Conservation (phyloP, 1,140 invertebrate genomes). For the Pseudomyrmex pallidus region DNA sequence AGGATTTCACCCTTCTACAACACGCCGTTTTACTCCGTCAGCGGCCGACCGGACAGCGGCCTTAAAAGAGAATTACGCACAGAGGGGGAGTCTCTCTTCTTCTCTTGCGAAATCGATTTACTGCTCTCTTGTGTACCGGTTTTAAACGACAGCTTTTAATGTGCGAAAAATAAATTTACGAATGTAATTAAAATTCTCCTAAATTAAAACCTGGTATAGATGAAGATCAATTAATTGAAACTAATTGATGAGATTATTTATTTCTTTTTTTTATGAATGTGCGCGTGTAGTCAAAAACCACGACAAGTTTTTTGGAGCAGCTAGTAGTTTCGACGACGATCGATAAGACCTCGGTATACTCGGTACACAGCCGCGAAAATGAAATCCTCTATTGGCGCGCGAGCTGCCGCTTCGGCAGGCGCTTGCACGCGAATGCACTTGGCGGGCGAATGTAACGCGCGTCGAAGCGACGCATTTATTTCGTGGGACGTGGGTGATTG, state of each 20-base stretch:
- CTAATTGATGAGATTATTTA: background rate
- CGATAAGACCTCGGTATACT: constrained; percentile 44
- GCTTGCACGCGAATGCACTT: constrained; percentile 61
- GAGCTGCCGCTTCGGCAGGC: background rate
- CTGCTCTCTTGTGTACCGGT: background rate
- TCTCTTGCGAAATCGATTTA: no score
- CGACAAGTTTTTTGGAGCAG: background rate
- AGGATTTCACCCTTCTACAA: no score
- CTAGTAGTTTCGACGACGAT: constrained; percentile 27
- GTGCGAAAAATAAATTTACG: background rate
- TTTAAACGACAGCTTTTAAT: background rate
- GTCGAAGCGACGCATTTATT: constrained; percentile 69
- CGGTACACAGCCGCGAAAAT: constrained; percentile 52
- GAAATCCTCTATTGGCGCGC: constrained; percentile 33
- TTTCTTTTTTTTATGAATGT: background rate
- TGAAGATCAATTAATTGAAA: background rate
- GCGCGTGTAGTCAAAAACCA: no score
- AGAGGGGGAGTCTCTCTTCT: no score
- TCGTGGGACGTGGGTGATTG: constrained; percentile 51
- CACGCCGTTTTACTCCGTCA: no score
- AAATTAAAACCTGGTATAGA: background rate
- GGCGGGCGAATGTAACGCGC: constrained; percentile 53
- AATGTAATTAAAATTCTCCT: background rate
- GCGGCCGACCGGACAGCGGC: no score
- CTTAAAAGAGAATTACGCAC: no score